Percentiles rank a stretch among this genome's conserved stretches.
These are phyloP conservation scores for Tachystola acroxantha DNA, from an alignment of 2,888 invertebrate genomes.

Conservation along the genomic window DNA sequence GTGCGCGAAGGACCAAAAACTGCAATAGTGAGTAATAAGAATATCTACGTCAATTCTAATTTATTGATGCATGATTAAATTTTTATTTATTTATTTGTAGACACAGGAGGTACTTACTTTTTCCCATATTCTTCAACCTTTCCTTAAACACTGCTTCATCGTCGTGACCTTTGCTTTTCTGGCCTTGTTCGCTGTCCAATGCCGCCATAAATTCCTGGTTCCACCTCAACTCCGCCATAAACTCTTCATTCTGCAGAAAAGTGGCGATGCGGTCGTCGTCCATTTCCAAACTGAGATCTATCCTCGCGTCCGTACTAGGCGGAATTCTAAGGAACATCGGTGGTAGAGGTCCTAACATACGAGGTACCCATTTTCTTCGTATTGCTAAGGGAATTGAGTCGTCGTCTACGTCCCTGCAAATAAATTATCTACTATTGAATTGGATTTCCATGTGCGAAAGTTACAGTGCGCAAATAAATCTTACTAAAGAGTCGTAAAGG, in stretches of 20 bases:
- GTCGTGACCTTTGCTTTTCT: constrained; percentile 68
- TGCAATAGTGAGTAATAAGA: too few relatives aligned
- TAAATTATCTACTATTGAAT: background rate
- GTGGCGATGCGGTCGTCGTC: constrained; percentile 93
- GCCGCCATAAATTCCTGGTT: constrained; percentile 93
- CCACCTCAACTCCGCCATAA: constrained; percentile 90
- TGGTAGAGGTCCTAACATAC: constrained; percentile 87
- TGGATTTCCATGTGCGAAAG: background rate
- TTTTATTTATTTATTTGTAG: too few relatives aligned
- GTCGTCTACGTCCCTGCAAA: constrained; percentile 55
- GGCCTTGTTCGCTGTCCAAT: constrained; percentile 84
- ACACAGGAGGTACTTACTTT: constrained; percentile 73
- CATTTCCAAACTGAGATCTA: constrained; percentile 78
- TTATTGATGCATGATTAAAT: too few relatives aligned
- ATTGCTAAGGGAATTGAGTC: constrained; percentile 64
- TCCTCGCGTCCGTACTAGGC: constrained; percentile 62
- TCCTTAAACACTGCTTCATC: constrained; percentile 88
- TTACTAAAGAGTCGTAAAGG: background rate
- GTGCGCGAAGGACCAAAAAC: too few relatives aligned
- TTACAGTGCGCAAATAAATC: background rate
- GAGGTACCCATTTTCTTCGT: constrained; percentile 85
- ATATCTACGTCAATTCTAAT: too few relatives aligned
- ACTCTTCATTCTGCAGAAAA: constrained; percentile 93
- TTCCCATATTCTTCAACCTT: constrained; percentile 89
- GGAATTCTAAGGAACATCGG: constrained; percentile 86